Evolutionary conservation across 1,140 invertebrate species (phyloP), one percentile per base, ranked within the genome.

Genomic region (Drosophila saltans): DNA sequence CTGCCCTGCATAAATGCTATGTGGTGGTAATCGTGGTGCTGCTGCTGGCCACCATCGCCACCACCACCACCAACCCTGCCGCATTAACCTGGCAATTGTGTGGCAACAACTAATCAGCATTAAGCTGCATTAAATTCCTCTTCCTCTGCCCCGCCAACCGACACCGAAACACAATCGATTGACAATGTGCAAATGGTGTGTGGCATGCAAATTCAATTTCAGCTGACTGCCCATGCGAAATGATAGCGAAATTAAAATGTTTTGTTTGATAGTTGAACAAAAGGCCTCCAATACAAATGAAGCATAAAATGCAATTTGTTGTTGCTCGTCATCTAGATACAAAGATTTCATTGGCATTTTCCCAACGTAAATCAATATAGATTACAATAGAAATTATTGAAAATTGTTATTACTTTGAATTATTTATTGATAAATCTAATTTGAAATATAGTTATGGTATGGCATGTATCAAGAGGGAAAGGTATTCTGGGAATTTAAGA

Each of bases 51-150:
- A 28, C 61, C 61, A 40, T 72, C 16, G 16, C 16, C 16, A 16
- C 16, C 16, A 16, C 16, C 16, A 16, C 66, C 10, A 24, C 45
- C 36, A 60, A 16, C 16, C 66, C 52, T 69, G 63, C 57, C 16
- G 57, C 57, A 59, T 57, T 39, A 69, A 52, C 48, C 8, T 10
- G 39, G 21, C 65, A 76, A 79, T 76, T 76, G 73, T 66, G 45
- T 61, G 58, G 58, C 74, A 75, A 76, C 68, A 72, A 74, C 69
- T 76, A 72, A 79, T 76, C 69, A 76, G 57, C 76, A 69, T 72
- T 62, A 58, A 45, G 24, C 41, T 40, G 57, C 57, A 59, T 59
- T 59, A 59, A 59, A 59, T 59, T 52, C 45, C 45, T 24, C 21
- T 26, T 26, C 16, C 45, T 48, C 21, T 1, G 7, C 21, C 21